These are phyloP conservation scores for Dunckerocampus dactyliophorus DNA, from an alignment of 2,113 vertebrate species.

Conservation along the genomic window DNA sequence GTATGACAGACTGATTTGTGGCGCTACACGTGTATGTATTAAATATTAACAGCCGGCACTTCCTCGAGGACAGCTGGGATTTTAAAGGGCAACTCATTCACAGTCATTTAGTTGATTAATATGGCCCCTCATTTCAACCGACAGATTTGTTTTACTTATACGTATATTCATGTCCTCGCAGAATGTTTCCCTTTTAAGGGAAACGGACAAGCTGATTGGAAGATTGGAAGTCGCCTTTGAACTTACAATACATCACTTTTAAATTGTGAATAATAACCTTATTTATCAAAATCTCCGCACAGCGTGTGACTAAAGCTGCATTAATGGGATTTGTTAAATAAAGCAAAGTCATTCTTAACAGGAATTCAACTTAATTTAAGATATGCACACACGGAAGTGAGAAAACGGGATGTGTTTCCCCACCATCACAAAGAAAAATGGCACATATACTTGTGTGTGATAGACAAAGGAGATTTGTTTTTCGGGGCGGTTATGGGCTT, in stretches of 20 bases:
- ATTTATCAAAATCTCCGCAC: neutral
- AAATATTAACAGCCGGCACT: constrained; percentile 72
- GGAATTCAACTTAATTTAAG: neutral
- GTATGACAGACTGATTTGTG: constrained; percentile 68
- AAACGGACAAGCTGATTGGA: neutral
- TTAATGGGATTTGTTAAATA: neutral
- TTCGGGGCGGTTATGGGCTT: no score
- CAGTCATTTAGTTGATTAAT: constrained; percentile 71
- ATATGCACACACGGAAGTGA: neutral
- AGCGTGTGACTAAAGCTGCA: neutral
- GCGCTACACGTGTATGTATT: constrained; percentile 68
- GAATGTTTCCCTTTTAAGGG: constrained; percentile 9
- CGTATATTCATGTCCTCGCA: constrained; percentile 54
- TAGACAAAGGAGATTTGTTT: no score
- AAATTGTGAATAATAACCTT: neutral
- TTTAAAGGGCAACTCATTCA: constrained; percentile 70
- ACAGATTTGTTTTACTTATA: constrained; percentile 57
- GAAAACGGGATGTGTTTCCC: no score
- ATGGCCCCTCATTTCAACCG: constrained; percentile 44
- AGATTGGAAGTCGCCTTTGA: neutral
- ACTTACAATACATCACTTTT: neutral
- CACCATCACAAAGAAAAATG: no score
- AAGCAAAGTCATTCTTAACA: neutral
- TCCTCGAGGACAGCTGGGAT: constrained; percentile 62
- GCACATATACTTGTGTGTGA: no score